phyloP scores from a whole-genome alignment of 64 coral and sea anemone species.

The Porites lutea region DNA sequence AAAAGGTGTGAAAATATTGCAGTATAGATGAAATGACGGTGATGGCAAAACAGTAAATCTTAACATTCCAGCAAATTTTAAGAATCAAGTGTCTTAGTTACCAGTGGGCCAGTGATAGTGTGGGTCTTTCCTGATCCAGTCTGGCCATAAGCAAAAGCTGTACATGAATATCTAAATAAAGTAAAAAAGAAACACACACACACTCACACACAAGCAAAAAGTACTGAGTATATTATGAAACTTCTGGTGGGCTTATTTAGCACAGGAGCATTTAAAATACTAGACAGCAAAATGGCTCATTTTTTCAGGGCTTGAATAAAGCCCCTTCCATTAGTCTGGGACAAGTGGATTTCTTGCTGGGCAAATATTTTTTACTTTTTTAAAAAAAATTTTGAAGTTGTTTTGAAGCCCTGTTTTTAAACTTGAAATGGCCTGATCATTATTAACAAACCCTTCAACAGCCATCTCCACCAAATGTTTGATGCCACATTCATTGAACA shows the following conservation, averaged over 20 bases:
- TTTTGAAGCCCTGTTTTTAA: no score
- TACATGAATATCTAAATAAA: conserved; percentile 90
- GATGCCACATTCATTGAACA: conserved; percentile 96
- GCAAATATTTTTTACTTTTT: no score
- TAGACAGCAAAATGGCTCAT: no score
- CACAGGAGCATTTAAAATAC: no score
- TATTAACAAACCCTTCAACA: conserved; percentile 81
- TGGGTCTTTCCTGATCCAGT: conserved; percentile 99
- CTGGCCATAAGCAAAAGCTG: conserved; percentile 97
- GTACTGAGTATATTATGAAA: no score
- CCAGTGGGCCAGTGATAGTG: conserved; percentile 93
- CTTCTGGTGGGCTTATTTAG: no score
- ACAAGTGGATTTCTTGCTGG: no score
- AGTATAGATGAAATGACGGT: no score
- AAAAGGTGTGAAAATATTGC: not conserved
- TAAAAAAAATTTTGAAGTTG: no score
- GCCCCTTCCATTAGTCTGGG: no score
- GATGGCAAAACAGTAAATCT: not conserved
- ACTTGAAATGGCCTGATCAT: no score
- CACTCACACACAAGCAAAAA: not conserved
- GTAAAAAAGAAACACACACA: not conserved
- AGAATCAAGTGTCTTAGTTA: conserved; percentile 7
- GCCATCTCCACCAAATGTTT: conserved; percentile 97
- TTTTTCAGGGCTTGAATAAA: no score
- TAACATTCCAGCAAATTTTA: not conserved